Conservation (phyloP, 2,888 invertebrate genomes). For the Pteria penguin region DNA sequence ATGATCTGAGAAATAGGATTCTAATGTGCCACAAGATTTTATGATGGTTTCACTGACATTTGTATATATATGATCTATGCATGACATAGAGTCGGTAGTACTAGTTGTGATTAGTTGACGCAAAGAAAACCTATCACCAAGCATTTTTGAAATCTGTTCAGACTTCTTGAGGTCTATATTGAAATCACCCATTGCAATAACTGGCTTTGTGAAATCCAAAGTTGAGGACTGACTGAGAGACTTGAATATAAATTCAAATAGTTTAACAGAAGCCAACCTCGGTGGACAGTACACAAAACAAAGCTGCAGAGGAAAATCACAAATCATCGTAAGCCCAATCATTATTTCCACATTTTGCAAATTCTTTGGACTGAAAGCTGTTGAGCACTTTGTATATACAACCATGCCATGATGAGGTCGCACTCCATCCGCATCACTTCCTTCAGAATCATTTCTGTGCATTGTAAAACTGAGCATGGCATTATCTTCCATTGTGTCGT, state of each 20-base stretch:
- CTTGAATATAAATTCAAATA: too few relatives aligned
- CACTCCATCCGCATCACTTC: not conserved
- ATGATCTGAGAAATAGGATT: slow-evolving; percentile 4
- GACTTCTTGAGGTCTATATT: slow-evolving; percentile 2
- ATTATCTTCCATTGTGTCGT: not conserved
- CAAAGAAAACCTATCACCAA: not conserved
- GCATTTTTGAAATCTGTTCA: not conserved
- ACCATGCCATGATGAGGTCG: slow-evolving; percentile 2
- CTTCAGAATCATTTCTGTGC: not conserved
- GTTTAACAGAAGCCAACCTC: not conserved
- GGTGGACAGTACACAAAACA: slow-evolving; percentile 3
- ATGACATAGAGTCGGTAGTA: not conserved
- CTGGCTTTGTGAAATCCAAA: not conserved
- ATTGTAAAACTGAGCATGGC: not conserved
- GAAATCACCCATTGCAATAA: slow-evolving; percentile 13
- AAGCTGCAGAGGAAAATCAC: too few relatives aligned
- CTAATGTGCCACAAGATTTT: slow-evolving; percentile 1
- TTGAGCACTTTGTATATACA: slow-evolving; percentile 1
- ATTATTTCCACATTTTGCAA: too few relatives aligned
- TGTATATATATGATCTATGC: slow-evolving; percentile 12
- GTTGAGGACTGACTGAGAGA: too few relatives aligned
- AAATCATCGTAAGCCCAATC: too few relatives aligned
- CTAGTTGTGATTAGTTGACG: not conserved
- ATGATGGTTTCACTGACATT: not conserved
- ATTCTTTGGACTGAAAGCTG: too few relatives aligned